phyloP scores from a whole-genome alignment of 2,888 invertebrate genomes.

The Furcula furcula region DNA sequence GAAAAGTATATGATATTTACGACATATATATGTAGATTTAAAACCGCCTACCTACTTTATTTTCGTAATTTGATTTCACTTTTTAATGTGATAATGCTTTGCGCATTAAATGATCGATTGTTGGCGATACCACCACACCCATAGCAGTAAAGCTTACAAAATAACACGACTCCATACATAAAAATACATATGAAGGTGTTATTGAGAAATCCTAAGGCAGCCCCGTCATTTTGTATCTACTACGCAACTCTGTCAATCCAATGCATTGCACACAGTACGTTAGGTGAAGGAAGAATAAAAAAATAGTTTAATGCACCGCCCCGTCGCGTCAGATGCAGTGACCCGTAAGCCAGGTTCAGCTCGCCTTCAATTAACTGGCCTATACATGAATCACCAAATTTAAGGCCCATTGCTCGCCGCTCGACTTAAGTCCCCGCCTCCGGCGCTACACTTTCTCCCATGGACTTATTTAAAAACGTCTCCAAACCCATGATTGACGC shows the following conservation, averaged over 20 bases:
- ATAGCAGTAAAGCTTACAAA: conserved; percentile 21
- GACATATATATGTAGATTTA: neutral
- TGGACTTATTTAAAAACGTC: conserved; percentile 78
- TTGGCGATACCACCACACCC: no score
- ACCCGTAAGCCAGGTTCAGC: conserved; percentile 44
- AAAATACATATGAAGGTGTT: neutral
- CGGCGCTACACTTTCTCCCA: conserved; percentile 69
- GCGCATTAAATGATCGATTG: no score
- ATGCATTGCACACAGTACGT: conserved; percentile 37
- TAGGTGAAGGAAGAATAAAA: conserved; percentile 21
- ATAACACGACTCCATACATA: neutral
- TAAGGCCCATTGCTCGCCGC: conserved; percentile 6
- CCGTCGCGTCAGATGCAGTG: conserved; percentile 39
- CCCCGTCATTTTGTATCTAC: conserved; percentile 22
- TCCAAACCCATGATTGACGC: conserved; percentile 73
- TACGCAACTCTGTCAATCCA: conserved; percentile 31
- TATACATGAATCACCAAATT: conserved; percentile 35
- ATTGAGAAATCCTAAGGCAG: conserved; percentile 21
- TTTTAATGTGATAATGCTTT: no score
- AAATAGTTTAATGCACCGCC: conserved; percentile 26
- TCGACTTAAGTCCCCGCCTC: conserved; percentile 49
- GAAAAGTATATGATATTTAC: conserved; percentile 3
- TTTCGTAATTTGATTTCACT: no score
- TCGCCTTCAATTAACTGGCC: conserved; percentile 57
- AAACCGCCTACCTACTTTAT: no score